phyloP scores from a whole-genome alignment of 2,888 invertebrate genomes.

The Cantharis rustica region DNA sequence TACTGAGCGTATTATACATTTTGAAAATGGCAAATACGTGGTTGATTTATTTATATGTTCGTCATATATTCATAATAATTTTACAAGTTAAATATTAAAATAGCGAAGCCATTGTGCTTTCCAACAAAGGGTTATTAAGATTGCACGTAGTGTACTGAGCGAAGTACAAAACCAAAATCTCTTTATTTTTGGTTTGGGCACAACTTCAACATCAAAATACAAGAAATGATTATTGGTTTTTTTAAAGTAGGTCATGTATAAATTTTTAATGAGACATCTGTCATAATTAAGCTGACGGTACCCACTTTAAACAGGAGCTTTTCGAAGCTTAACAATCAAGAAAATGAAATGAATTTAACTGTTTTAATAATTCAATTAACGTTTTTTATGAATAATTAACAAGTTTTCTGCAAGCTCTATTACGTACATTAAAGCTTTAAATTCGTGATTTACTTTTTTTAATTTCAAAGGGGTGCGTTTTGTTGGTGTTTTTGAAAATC shows the following conservation, averaged over 20 bases:
- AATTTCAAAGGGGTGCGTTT: background rate
- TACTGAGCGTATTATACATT: background rate
- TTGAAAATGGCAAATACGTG: background rate
- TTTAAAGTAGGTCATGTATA: constrained; percentile 11
- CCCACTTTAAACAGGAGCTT: background rate
- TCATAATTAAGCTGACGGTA: constrained; percentile 6
- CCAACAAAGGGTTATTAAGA: background rate
- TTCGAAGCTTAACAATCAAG: background rate
- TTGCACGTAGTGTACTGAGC: background rate
- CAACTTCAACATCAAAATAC: background rate
- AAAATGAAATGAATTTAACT: background rate
- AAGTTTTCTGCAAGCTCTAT: background rate
- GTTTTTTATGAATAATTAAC: constrained; percentile 3
- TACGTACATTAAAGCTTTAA: background rate
- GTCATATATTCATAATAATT: background rate
- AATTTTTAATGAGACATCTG: constrained; percentile 18
- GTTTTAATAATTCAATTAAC: background rate
- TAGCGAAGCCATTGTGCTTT: background rate
- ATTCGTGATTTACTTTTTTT: background rate
- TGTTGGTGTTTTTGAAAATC: background rate
- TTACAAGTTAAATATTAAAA: background rate
- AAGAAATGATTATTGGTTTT: constrained; percentile 2
- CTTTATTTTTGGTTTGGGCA: background rate
- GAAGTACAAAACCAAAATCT: background rate
- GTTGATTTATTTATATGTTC: background rate